Evolutionary conservation across 2,797 vertebrate species (phyloP), one percentile per base, ranked within the genome.

Genomic region (Thalassophryne amazonica): DNA sequence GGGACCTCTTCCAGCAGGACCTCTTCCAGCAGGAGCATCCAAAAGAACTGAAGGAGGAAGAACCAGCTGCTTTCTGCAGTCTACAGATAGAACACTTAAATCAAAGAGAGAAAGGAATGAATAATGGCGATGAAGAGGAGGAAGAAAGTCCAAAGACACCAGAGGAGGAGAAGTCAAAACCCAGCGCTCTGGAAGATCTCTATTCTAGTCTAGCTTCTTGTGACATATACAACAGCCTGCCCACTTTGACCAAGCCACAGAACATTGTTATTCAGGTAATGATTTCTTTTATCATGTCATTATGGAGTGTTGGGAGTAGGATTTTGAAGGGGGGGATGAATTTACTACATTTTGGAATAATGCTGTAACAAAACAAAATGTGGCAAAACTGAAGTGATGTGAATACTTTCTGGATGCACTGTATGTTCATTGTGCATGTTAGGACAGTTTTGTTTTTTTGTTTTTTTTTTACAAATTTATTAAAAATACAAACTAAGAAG

Each of bases 121-220:
- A 57, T 3, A 62, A 77, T 10, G 49, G 17, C 13, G 76, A 80
- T 38, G 73, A 66, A 3, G 67, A 88, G 70, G 86, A 92, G 11
- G 89, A 88, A 11, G 91, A 93, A 67, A 84, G 80, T 5, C 64
- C 73, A 13, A 89, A 91, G 73, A 87, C 76, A 59, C 41, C 77
- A 52, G 88, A 91, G 21, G 91, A 93, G 52, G 88, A 90, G 12
- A 91, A 93, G 57, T 54, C 38, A 2, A 84, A 85, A 60, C 43
- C 52, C 4, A 84, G 88, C 48, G 28, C 71, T 3, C 68, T 87
- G 33, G 87, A 88, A 64, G 84, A 89, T 33, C 83, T 88, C 12
- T 90, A 83, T 35, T 85, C 36, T 12, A 86, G 77, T 56, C 38
- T 83, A 9, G 65, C 76, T 41, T 69, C 76, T 6, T 36, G 72